Evolutionary conservation across 2,113 vertebrate species (phyloP).

Genomic region (Tragelaphus scriptus): DNA sequence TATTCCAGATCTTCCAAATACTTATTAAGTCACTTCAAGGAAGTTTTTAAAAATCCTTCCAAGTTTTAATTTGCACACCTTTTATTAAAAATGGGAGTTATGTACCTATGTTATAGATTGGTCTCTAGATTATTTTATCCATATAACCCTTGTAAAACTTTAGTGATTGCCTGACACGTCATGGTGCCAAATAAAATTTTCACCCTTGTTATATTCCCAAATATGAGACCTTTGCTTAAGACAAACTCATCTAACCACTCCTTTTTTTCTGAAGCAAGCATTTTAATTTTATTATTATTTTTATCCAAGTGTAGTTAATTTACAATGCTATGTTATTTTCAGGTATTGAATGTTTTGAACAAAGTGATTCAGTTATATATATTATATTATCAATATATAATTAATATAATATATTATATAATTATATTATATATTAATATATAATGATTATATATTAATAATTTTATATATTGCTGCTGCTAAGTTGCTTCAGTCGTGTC

Average conservation of each 20-base stretch:
- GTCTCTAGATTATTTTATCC: neutral
- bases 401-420: no score
- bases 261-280: neutral
- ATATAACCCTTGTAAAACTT: neutral
- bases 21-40: neutral
- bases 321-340: neutral
- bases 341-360: neutral
- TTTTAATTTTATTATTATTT: neutral
- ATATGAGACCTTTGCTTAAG: neutral
- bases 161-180: neutral
- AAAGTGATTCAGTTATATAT: neutral
- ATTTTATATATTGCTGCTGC: no score
- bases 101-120: neutral
- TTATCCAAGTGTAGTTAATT: neutral
- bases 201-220: neutral
- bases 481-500: neutral
- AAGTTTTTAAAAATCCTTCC: neutral
- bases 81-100: neutral
- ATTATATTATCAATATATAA: no score
- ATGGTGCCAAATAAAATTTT: neutral
- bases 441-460: no score
- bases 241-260: neutral
- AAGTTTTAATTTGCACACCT: neutral
- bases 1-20: neutral
- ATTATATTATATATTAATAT: no score